Percentiles rank a stretch among this genome's conserved stretches.
These are phyloP conservation scores for Oenanthe oenanthe DNA, from an alignment of 2,113 vertebrate genomes.

Conservation along the genomic window DNA sequence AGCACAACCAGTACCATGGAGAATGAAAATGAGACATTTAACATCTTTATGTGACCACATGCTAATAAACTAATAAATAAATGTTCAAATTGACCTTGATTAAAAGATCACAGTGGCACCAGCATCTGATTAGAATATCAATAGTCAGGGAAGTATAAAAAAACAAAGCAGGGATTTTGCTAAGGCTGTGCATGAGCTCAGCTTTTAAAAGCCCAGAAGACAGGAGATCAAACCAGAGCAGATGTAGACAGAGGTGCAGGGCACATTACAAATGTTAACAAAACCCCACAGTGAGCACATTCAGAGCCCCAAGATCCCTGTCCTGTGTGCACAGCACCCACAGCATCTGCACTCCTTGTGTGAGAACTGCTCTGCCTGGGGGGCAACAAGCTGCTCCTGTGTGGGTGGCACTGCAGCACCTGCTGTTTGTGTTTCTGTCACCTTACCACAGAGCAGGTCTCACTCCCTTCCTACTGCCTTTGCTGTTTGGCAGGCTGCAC, in stretches of 20 bases:
- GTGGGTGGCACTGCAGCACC: neutral
- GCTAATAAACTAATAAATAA: neutral
- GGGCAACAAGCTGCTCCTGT: neutral
- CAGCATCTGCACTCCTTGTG: rapidly evolving
- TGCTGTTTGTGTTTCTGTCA: neutral
- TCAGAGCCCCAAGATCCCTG: neutral
- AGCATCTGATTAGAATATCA: neutral
- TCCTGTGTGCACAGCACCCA: rapidly evolving
- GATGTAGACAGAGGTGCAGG: neutral
- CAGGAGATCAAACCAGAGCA: neutral
- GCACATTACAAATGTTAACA: neutral
- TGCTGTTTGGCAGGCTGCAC: neutral
- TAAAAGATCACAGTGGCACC: neutral
- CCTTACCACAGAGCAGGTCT: neutral
- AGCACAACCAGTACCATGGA: neutral
- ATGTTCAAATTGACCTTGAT: neutral
- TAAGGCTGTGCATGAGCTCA: neutral
- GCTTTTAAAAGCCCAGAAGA: neutral
- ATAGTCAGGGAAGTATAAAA: neutral
- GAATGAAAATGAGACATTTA: neutral
- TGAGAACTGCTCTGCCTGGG: neutral
- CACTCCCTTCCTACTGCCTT: neutral
- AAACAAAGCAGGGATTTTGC: neutral
- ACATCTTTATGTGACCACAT: neutral
- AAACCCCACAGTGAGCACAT: neutral